phyloP scores from a whole-genome alignment of 2,113 vertebrate genomes.

The Notothenia rossii region DNA sequence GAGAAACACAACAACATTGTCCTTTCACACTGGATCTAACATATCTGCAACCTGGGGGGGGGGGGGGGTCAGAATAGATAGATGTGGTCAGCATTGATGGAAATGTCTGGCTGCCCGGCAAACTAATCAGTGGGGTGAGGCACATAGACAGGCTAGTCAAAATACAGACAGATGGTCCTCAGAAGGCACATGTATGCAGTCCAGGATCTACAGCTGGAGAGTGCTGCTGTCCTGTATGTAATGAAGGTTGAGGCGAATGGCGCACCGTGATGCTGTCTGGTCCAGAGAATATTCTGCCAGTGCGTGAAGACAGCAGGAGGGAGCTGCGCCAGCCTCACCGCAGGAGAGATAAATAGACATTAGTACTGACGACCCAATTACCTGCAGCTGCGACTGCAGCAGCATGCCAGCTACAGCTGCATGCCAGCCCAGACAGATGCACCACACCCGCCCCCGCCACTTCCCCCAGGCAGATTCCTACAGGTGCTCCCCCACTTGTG shows the following conservation, averaged over 20 bases:
- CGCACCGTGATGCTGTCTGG: not conserved
- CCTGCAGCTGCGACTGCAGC: slow-evolving; percentile 54
- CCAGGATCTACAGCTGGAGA: slow-evolving; percentile 3
- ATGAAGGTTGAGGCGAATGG: not conserved
- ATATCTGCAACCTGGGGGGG: not conserved
- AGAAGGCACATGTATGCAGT: not conserved
- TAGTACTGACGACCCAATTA: slow-evolving; percentile 66
- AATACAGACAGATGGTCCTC: slow-evolving; percentile 15
- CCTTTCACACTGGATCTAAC: not conserved
- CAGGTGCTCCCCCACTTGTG: not conserved
- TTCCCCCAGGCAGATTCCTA: not conserved
- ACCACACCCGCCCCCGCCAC: slow-evolving; percentile 17
- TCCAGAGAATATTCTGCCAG: slow-evolving; percentile 31
- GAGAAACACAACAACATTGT: too few relatives aligned
- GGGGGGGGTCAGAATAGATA: not conserved
- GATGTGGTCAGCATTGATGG: not conserved
- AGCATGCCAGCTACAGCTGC: slow-evolving; percentile 32
- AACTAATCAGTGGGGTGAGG: not conserved
- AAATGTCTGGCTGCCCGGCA: slow-evolving; percentile 1
- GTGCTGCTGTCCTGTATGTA: slow-evolving; percentile 6
- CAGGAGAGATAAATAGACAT: slow-evolving; percentile 59
- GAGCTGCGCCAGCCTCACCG: slow-evolving; percentile 33
- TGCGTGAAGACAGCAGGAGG: slow-evolving; percentile 31
- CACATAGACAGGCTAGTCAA: not conserved
- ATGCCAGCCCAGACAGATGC: slow-evolving; percentile 47